Conservation (phyloP, 2,888 invertebrate genomes). For the Magallana nippona region DNA sequence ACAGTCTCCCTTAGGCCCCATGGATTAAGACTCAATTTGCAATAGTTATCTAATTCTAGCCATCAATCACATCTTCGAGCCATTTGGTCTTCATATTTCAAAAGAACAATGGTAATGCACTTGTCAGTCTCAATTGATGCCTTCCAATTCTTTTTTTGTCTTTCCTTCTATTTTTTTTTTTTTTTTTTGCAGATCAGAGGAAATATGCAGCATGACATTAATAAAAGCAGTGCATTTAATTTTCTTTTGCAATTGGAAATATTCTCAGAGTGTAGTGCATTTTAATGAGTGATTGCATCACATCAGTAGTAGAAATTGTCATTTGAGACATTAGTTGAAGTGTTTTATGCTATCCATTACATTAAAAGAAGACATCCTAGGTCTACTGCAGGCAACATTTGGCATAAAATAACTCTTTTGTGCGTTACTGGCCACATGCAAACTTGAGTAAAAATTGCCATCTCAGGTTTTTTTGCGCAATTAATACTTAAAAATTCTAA, state of each 20-base stretch:
- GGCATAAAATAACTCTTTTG: conserved; percentile 2
- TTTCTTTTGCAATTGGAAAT: conserved; percentile 32
- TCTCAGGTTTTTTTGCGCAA: too few relatives aligned
- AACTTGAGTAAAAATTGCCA: background rate
- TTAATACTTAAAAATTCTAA: too few relatives aligned
- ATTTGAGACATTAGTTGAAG: conserved; percentile 33
- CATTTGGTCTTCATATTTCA: conserved; percentile 30
- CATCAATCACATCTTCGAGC: conserved; percentile 20
- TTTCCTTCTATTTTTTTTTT: background rate
- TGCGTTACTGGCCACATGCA: background rate
- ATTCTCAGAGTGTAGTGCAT: conserved; percentile 10
- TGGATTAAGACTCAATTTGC: conserved; percentile 31
- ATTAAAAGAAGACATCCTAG: background rate
- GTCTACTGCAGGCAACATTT: conserved; percentile 27
- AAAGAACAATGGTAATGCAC: conserved; percentile 38
- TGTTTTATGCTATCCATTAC: conserved; percentile 27
- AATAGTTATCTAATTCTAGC: conserved; percentile 37
- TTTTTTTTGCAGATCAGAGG: background rate
- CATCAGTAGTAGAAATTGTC: conserved; percentile 20
- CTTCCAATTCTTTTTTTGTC: background rate
- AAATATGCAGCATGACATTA: conserved; percentile 30
- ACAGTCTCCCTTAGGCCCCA: background rate
- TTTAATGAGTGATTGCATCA: conserved; percentile 35
- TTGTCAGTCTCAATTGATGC: conserved; percentile 29
- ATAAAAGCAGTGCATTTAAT: conserved; percentile 26